Conservation (phyloP, 2,888 invertebrate genomes). For the Athalia circularis region DNA sequence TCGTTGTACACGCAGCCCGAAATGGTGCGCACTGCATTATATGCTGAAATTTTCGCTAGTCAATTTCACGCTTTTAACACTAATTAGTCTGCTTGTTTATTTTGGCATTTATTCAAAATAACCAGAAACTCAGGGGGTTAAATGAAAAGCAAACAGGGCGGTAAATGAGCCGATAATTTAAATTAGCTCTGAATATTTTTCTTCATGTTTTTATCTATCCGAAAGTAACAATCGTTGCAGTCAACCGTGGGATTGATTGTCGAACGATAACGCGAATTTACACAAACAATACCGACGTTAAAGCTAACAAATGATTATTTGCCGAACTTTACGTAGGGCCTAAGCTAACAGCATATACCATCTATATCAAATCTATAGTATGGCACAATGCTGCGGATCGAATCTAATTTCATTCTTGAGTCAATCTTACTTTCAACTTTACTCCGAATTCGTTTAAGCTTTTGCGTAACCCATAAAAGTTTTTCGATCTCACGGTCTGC, state of each 20-base stretch:
- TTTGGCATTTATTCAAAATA: no score
- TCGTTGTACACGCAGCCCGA: not conserved
- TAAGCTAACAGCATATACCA: constrained; percentile 24
- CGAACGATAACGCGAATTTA: not conserved
- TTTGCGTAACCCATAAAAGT: constrained; percentile 40
- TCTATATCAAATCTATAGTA: not conserved
- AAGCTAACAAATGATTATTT: constrained; percentile 23
- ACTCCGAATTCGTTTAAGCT: constrained; percentile 36
- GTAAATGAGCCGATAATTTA: no score
- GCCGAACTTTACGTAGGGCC: constrained; percentile 27
- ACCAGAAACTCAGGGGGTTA: no score
- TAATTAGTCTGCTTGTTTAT: no score
- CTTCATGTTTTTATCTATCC: no score
- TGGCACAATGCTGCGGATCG: constrained; percentile 19
- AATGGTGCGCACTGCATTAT: not conserved
- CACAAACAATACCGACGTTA: not conserved
- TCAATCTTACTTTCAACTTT: constrained; percentile 42
- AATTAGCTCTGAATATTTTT: no score
- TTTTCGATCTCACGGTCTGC: constrained; percentile 38
- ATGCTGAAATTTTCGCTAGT: no score
- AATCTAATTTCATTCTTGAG: constrained; percentile 41
- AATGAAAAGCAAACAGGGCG: no score
- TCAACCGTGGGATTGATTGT: constrained; percentile 2
- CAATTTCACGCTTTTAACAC: no score
- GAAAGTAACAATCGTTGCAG: no score